Percentiles rank a stretch among this genome's conserved stretches.
Evolutionary conservation across 64 coral and sea anemone species (phyloP).

Genomic region (Exaiptasia diaphana): DNA sequence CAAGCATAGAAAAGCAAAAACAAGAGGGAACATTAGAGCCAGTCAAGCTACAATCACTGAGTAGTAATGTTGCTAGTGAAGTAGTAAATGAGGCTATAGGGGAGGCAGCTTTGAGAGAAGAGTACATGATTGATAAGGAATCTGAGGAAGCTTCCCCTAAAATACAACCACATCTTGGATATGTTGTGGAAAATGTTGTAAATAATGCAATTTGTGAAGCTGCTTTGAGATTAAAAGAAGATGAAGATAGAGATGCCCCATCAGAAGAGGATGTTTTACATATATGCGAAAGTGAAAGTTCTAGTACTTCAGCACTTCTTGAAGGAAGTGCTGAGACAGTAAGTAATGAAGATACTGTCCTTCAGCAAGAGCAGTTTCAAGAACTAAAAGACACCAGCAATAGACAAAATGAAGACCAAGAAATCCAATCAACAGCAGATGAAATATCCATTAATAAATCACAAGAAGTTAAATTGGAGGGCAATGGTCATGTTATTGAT

Average conservation of each 20-base stretch:
- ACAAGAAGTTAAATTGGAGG: no score
- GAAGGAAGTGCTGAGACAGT: not conserved
- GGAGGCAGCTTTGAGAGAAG: not conserved
- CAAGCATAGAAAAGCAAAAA: slow-evolving; percentile 30
- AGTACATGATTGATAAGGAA: not conserved
- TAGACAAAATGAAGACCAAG: no score
- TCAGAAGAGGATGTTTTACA: not conserved
- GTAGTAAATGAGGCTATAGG: slow-evolving; percentile 48
- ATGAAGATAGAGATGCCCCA: not conserved
- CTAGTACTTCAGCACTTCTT: not conserved
- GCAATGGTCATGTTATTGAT: no score
- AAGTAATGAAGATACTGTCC: not conserved
- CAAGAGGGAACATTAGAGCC: not conserved
- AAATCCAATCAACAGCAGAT: no score
- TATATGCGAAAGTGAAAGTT: not conserved
- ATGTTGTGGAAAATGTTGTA: slow-evolving; percentile 49
- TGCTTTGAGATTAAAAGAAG: slow-evolving; percentile 20
- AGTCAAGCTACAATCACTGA: slow-evolving; percentile 8
- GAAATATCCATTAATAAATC: no score
- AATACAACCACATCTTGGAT: slow-evolving; percentile 44
- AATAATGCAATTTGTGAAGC: slow-evolving; percentile 63
- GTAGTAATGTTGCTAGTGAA: slow-evolving; percentile 32
- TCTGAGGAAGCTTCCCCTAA: not conserved
- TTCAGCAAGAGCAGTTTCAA: no score
- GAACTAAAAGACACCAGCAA: no score